These are phyloP conservation scores for Theonella swinhoei DNA, from an alignment of 37 sponge, comb jelly and placozoan species.

Conservation along the genomic window DNA sequence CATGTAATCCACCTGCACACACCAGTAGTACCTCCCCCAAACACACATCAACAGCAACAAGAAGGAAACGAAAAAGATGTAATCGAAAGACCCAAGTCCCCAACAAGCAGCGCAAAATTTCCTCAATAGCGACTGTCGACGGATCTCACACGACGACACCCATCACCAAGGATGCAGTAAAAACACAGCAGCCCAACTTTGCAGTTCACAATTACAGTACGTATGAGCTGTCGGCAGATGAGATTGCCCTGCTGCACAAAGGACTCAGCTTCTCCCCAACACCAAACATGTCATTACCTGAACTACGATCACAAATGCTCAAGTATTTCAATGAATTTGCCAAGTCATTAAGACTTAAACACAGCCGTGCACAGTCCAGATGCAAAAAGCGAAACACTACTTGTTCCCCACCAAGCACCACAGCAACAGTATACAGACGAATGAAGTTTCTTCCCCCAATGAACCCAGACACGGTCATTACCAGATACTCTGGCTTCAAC, in stretches of 20 bases:
- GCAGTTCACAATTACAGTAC: constrained; percentile 10
- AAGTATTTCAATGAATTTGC: background rate
- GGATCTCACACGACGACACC: background rate
- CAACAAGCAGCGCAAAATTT: background rate
- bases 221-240: background rate
- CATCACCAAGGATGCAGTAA: background rate
- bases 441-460: constrained; percentile 29
- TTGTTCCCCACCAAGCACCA: background rate
- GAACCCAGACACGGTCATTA: background rate
- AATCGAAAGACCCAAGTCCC: background rate
- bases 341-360: background rate
- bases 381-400: background rate
- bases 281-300: background rate
- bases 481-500: background rate
- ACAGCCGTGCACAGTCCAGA: background rate
- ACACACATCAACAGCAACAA: background rate
- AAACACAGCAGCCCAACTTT: background rate
- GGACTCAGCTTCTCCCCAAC: constrained; percentile 17
- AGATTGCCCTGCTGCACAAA: background rate
- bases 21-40: background rate
- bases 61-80: background rate
- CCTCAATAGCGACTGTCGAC: background rate
- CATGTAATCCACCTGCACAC: background rate
- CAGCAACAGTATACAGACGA: constrained; percentile 11
- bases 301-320: background rate